phyloP scores from a whole-genome alignment of 2,797 vertebrate genomes.

The Macropus fuliginosus region DNA sequence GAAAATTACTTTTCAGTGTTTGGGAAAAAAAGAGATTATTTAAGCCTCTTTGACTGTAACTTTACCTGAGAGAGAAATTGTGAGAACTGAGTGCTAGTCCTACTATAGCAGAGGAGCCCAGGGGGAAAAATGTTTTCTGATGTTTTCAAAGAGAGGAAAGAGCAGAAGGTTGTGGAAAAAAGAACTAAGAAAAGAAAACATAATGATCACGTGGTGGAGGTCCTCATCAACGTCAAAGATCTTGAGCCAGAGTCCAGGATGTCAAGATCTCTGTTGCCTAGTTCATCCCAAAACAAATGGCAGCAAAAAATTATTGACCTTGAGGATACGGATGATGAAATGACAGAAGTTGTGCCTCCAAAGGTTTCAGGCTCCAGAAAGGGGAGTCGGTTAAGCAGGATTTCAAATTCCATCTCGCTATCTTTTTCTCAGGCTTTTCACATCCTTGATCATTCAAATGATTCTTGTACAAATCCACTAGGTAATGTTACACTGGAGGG shows the following conservation, averaged over 20 bases:
- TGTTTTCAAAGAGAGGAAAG: neutral
- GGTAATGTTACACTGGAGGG: neutral
- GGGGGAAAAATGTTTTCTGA: neutral
- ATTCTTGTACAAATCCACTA: neutral
- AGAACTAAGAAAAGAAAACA: constrained; percentile 41
- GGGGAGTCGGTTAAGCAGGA: neutral
- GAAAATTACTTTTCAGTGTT: constrained; percentile 3
- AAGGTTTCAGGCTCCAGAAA: neutral
- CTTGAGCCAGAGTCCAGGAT: neutral
- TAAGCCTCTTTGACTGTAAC: neutral
- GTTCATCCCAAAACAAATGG: neutral
- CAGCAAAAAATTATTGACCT: neutral
- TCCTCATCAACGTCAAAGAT: constrained; percentile 57
- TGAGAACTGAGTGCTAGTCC: neutral
- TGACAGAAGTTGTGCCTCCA: neutral
- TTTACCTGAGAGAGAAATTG: neutral
- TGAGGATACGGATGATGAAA: neutral
- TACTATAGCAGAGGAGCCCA: neutral
- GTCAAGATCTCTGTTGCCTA: neutral
- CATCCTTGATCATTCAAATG: neutral
- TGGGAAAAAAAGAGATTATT: neutral
- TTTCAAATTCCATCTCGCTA: constrained; percentile 42
- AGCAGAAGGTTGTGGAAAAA: constrained; percentile 46
- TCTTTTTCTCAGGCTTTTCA: neutral
- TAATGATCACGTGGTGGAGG: neutral